These are phyloP conservation scores for Frankliniella fusca DNA, from an alignment of 2,888 invertebrate genomes.

Conservation along the genomic window DNA sequence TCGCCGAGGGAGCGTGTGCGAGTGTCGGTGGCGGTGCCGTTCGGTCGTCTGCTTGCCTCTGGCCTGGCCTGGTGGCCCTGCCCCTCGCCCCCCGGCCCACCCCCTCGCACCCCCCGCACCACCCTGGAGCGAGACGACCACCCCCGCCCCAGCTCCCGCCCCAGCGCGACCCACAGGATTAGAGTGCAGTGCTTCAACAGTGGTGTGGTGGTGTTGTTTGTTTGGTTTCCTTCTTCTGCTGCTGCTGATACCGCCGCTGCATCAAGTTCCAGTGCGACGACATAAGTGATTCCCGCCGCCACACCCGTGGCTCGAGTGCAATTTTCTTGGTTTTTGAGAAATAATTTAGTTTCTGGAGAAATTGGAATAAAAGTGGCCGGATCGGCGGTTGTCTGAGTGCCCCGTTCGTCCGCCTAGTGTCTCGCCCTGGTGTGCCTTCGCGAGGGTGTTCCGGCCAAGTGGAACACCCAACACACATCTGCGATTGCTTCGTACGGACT, in stretches of 20 bases:
- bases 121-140: background rate
- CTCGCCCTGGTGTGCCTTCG: background rate
- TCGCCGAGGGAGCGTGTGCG: background rate
- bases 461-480: background rate
- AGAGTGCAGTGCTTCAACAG: background rate
- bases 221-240: background rate
- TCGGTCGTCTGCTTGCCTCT: background rate
- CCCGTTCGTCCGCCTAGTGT: background rate
- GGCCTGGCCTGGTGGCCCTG: background rate
- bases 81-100: background rate
- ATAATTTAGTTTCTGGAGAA: too few relatives aligned
- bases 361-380: too few relatives aligned
- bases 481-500: conserved; percentile 19
- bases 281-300: background rate
- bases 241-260: background rate
- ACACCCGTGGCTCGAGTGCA: too few relatives aligned
- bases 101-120: background rate
- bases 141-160: background rate
- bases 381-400: background rate
- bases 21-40: background rate
- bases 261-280: background rate
- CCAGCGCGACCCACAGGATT: background rate
- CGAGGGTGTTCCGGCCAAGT: background rate
- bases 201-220: conserved; percentile 13
- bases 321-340: too few relatives aligned